Evolutionary conservation across 2,113 vertebrate genomes (phyloP), one percentile per base, ranked within the genome.

Genomic region (Halcyon senegalensis): DNA sequence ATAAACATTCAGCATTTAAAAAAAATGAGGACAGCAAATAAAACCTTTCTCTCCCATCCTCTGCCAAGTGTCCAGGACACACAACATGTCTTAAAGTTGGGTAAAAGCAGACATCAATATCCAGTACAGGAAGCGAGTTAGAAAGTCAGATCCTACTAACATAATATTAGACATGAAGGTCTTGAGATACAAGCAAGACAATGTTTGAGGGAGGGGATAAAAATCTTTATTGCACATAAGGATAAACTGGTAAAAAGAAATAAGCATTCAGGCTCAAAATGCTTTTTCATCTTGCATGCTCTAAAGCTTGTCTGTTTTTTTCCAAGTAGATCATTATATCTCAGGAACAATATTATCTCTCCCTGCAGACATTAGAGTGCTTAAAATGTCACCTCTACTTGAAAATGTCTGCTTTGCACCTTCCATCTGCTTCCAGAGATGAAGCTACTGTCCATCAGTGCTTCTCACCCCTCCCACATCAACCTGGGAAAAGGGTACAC

Each of bases 301-400:
- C 74, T 82, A 46, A 87, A 75, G 51, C 73, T 82, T 68, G 48
- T 27, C 53, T 84, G 43, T 33, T 67, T 25, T 25, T 82, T 43
- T 64, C 62, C 27, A 60, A 85, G 63, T 87, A 55, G 46, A 85
- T 74, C 50, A 46, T 80, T 74, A 31, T 67, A 58, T 58, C 86
- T 94, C 75, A 83, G 56, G 72, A 96, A 24, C 0, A 1, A 83
- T 43, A 33, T 60, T 87, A 59, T 88, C 78, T 80, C 78, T 86
- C 67, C 67, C 80, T 80, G 59, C 31, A 90, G 86, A 74, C 68
- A 88, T 11, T 7, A 50, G 7, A 66, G 67, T 62, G 72, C 75
- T 88, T 73, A 66, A 96, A 76, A 92, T 66, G 84, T 81, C 91
- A 93, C 4, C 70, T 91, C 70, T 75, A 81, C 84, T 76, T 79